phyloP scores from a whole-genome alignment of 1,140 invertebrate genomes.

The Dysdera silvatica region DNA sequence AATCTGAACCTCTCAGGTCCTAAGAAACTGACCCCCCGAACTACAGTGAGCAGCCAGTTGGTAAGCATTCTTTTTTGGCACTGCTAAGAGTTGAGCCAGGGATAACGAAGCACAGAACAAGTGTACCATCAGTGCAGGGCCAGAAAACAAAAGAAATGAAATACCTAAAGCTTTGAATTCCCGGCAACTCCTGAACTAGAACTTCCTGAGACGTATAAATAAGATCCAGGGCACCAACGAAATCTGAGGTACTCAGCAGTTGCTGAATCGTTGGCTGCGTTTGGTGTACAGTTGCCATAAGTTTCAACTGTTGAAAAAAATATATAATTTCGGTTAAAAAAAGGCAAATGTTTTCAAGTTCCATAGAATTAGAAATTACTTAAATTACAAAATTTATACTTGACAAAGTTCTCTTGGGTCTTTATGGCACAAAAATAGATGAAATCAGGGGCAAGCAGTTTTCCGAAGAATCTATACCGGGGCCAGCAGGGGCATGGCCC shows the following conservation, averaged over 20 bases:
- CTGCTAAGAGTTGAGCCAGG: too few species aligned
- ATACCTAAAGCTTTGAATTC: slow-evolving; percentile 79
- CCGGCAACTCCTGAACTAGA: slow-evolving; percentile 74
- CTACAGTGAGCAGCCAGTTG: too few species aligned
- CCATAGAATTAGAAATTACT: neutral
- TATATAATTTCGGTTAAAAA: too few species aligned
- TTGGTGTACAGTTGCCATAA: slow-evolving; percentile 93
- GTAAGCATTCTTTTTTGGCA: too few species aligned
- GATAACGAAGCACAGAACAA: too few species aligned
- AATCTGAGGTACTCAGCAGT: slow-evolving; percentile 89
- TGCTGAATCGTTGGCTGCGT: slow-evolving; percentile 83
- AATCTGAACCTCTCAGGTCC: too few species aligned
- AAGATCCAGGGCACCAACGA: slow-evolving; percentile 92
- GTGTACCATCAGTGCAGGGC: neutral
- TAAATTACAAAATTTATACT: neutral
- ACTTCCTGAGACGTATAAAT: slow-evolving; percentile 96
- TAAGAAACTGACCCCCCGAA: too few species aligned
- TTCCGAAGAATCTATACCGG: too few species aligned
- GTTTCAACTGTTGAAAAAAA: slow-evolving; percentile 29
- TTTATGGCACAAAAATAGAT: too few species aligned
- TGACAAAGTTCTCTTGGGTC: too few species aligned
- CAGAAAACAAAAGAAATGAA: neutral
- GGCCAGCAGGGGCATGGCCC: too few species aligned
- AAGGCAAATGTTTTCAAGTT: neutral
- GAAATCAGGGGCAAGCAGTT: too few species aligned